Percentiles rank a stretch among this genome's conserved stretches.
Conservation (phyloP, 2,113 vertebrate genomes). For the Microcebus tavaratra region DNA sequence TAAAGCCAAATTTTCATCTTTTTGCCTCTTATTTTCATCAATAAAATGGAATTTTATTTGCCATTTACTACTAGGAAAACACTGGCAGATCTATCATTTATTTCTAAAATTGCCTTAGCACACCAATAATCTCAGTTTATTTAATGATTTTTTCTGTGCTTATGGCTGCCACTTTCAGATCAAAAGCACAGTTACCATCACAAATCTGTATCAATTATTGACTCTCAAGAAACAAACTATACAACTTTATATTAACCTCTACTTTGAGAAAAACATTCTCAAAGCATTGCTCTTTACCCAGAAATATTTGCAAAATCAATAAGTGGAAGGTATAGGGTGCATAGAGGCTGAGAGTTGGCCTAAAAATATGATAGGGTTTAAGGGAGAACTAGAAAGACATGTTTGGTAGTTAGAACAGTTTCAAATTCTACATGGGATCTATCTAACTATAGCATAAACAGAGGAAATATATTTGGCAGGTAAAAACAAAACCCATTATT, state of each 20-base stretch:
- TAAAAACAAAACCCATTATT: slow-evolving; percentile 46
- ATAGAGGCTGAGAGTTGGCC: not conserved
- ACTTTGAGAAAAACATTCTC: not conserved
- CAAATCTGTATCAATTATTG: not conserved
- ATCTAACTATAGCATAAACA: not conserved
- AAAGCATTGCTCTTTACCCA: not conserved
- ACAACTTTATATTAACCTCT: not conserved
- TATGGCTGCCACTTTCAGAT: not conserved
- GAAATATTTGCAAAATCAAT: slow-evolving; percentile 24
- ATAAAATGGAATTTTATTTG: slow-evolving; percentile 38
- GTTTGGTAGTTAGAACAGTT: not conserved
- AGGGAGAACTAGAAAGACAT: not conserved
- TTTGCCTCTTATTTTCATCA: not conserved
- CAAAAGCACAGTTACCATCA: not conserved
- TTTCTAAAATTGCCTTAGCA: not conserved
- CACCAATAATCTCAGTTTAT: slow-evolving; percentile 29
- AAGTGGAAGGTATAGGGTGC: not conserved
- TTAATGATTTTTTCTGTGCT: not conserved
- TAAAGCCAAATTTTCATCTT: slow-evolving; percentile 50
- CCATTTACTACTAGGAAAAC: slow-evolving; percentile 17
- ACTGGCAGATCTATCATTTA: not conserved
- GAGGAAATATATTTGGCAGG: not conserved
- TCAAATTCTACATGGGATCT: not conserved
- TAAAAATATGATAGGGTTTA: not conserved
- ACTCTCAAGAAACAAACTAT: not conserved